Evolutionary conservation across 2,888 invertebrate genomes (phyloP).

Genomic region (Synanthedon vespiformis): DNA sequence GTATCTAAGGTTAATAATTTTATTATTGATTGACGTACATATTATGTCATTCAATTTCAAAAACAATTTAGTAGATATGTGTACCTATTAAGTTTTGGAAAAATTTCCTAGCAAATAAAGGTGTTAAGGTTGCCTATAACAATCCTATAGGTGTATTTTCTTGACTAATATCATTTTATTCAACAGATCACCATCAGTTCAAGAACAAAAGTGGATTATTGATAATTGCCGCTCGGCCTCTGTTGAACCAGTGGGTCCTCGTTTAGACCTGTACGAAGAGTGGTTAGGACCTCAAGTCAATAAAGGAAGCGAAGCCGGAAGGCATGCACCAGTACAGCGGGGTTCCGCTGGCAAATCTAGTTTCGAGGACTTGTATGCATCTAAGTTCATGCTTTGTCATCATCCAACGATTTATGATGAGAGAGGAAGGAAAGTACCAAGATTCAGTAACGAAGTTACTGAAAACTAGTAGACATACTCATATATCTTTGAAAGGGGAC

Average conservation of each 20-base stretch:
- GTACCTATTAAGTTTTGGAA: too few species aligned
- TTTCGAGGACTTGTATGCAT: background rate
- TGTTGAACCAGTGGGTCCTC: constrained; percentile 66
- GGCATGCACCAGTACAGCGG: background rate
- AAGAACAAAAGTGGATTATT: constrained; percentile 74
- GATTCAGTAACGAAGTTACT: background rate
- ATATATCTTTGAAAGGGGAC: too few species aligned
- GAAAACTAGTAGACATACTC: too few species aligned
- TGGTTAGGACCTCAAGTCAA: constrained; percentile 34
- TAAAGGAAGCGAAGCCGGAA: background rate
- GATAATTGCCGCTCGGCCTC: constrained; percentile 73
- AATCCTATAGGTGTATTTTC: too few species aligned
- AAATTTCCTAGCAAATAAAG: too few species aligned
- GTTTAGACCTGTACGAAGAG: constrained; percentile 61
- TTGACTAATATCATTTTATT: background rate
- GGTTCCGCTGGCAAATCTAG: background rate
- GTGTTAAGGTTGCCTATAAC: too few species aligned
- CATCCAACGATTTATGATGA: background rate
- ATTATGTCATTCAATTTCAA: too few species aligned
- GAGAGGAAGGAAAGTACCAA: background rate
- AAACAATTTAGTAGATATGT: too few species aligned
- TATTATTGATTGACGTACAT: too few species aligned
- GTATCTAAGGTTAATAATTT: too few species aligned
- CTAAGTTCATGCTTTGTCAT: background rate
- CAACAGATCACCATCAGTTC: constrained; percentile 53